Percentiles rank a stretch among this genome's conserved stretches.
phyloP scores from a whole-genome alignment of 2,888 invertebrate genomes.

The Acrobeloides nanus region DNA sequence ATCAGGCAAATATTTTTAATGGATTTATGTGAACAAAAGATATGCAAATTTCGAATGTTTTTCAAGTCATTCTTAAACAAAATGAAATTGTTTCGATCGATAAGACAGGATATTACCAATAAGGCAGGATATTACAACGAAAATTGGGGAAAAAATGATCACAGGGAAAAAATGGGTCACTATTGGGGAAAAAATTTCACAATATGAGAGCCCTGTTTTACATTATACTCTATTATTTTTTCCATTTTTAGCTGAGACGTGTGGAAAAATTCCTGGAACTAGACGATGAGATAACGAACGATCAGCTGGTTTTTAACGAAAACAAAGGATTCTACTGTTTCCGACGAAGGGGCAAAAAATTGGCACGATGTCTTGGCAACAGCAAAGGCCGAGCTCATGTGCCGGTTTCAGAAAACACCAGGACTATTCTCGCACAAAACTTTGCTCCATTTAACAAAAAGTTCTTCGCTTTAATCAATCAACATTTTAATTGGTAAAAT shows the following conservation, averaged over 20 bases:
- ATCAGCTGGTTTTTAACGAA: constrained; percentile 90
- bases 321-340: constrained; percentile 89
- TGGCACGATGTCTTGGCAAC: constrained; percentile 40
- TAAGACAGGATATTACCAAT: too few relatives aligned
- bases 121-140: too few relatives aligned
- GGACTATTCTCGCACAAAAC: constrained; percentile 17
- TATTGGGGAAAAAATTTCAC: not conserved
- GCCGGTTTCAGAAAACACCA: constrained; percentile 16
- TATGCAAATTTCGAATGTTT: too few relatives aligned
- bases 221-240: not conserved
- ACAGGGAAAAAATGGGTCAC: constrained; percentile 1
- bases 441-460: constrained; percentile 35
- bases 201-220: constrained; percentile 1
- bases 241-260: constrained; percentile 62
- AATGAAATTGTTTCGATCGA: too few relatives aligned
- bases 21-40: too few relatives aligned
- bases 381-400: constrained; percentile 44
- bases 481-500: constrained; percentile 20
- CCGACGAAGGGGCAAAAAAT: constrained; percentile 13
- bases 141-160: too few relatives aligned
- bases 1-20: constrained; percentile 9
- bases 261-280: constrained; percentile 80
- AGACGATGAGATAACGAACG: constrained; percentile 66
- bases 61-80: too few relatives aligned
- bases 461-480: constrained; percentile 38